These are phyloP conservation scores for Hymenochirus boettgeri DNA, from an alignment of 2,113 vertebrate genomes.

Conservation along the genomic window DNA sequence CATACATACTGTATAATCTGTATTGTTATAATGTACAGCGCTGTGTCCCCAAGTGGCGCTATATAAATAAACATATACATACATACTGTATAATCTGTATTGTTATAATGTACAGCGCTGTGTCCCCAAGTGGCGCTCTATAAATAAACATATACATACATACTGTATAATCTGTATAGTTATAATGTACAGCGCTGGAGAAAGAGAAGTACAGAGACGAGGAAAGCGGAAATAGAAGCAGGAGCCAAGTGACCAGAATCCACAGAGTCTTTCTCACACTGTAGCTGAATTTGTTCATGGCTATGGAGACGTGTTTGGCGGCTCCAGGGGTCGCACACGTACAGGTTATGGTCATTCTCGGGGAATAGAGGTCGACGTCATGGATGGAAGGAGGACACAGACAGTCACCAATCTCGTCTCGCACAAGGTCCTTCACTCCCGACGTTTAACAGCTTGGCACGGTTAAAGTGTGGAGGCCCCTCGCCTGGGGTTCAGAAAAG, in stretches of 20 bases:
- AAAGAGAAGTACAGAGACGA: not conserved
- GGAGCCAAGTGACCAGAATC: too few species aligned
- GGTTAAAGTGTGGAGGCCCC: constrained; percentile 89
- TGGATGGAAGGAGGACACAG: constrained; percentile 92
- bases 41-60: too few species aligned
- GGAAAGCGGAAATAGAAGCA: not conserved
- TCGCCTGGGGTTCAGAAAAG: constrained; percentile 48
- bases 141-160: too few species aligned
- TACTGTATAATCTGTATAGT: too few species aligned
- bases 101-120: too few species aligned
- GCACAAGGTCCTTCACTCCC: constrained; percentile 87
- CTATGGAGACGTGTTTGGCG: constrained; percentile 87
- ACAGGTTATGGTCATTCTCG: constrained; percentile 92
- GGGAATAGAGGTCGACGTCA: constrained; percentile 89
- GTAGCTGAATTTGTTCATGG: constrained; percentile 96
- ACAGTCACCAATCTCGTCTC: constrained; percentile 91
- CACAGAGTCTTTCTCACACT: constrained; percentile 66
- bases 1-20: too few species aligned
- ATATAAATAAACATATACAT: too few species aligned
- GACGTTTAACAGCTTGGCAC: constrained; percentile 90
- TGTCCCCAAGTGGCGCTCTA: too few species aligned
- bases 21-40: too few species aligned
- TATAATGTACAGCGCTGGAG: too few species aligned
- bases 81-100: too few species aligned
- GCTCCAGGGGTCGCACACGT: constrained; percentile 82